A percentile compares a stretch with the other conserved stretches of the same genome.
These are phyloP conservation scores for Meleagris gallopavo DNA, from an alignment of 2,113 vertebrate species.

Conservation along the genomic window DNA sequence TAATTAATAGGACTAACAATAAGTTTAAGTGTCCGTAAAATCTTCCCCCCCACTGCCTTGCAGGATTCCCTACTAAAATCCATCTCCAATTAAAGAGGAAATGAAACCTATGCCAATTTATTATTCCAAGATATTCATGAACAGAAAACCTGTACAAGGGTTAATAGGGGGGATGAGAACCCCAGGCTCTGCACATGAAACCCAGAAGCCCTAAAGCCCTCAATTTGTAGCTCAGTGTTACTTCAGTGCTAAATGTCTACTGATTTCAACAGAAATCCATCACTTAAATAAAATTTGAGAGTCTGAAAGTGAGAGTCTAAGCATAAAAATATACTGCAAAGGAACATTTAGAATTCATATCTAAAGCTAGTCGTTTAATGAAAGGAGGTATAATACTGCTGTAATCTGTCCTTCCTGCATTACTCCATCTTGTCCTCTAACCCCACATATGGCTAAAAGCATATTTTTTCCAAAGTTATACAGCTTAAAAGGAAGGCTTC, in stretches of 20 bases:
- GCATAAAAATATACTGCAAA: conserved; percentile 46
- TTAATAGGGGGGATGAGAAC: not conserved
- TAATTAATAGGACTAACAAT: not conserved
- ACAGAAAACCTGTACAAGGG: not conserved
- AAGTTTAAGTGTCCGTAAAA: not conserved
- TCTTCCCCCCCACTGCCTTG: no score
- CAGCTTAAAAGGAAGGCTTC: not conserved
- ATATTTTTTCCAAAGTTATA: not conserved
- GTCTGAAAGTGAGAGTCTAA: conserved; percentile 9
- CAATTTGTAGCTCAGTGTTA: not conserved
- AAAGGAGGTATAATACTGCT: not conserved
- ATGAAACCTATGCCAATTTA: not conserved
- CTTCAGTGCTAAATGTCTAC: conserved; percentile 13
- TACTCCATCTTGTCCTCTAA: not conserved
- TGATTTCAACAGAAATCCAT: conserved; percentile 19
- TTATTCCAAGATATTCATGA: not conserved
- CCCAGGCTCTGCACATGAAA: not conserved
- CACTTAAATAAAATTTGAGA: conserved; percentile 40
- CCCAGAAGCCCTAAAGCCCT: not conserved
- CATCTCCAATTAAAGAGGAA: not conserved
- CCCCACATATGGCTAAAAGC: not conserved
- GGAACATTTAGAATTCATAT: not conserved
- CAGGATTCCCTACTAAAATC: not conserved
- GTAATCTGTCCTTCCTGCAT: not conserved
- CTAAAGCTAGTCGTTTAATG: conserved; percentile 24